Base-by-base conservation (phyloP, 2,888 invertebrate species). In the Lingula anatina region DNA sequence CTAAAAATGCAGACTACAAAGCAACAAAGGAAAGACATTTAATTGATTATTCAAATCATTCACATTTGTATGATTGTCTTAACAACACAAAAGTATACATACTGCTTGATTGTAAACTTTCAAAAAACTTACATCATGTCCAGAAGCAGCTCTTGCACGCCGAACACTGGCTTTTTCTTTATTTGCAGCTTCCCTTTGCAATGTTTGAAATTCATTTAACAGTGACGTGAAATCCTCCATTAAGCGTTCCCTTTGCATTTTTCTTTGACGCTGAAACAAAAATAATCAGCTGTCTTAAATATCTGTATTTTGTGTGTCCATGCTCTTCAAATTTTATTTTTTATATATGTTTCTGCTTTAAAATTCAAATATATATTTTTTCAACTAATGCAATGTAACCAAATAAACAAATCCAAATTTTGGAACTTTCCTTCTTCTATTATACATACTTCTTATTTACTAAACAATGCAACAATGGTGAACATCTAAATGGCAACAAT, bases 141-240 rank as follows among this genome's bases (percentile, higher is more conserved):
- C 50, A 5, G 72, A 70, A n/a, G 70, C 63, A 18, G 75, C 75
- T 24, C 77, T 57, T 4, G 78, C 77, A 48, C 78, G 61, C 62
- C 86, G 84, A 20, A 94, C 84, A 75, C 90, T 89, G 63, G 90
- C 93, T 70, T 89, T 90, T 65, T 93, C 92, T 74, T 92, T 93
- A 64, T 88, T 85, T 7, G 92, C 91, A 3, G 92, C 91, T 67
- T 85, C 83, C 62, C 89, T 83, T 80, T 95, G 95, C 12, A 69
- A 65, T 2, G 84, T 82, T 84, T 94, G 83, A 76, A 95, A 94
- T 62, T 87, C 85, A 73, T 91, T 93, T 55, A 96, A 80, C 1
- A 90, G 89, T 59, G 86, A 83, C 61, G 92, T 88, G 75, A 94
- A 95, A 76, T 96, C 94, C 71, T 93, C 92, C 50, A 90, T 88